Conservation (phyloP, 2,888 invertebrate species). For the Eupithecia subumbrata region DNA sequence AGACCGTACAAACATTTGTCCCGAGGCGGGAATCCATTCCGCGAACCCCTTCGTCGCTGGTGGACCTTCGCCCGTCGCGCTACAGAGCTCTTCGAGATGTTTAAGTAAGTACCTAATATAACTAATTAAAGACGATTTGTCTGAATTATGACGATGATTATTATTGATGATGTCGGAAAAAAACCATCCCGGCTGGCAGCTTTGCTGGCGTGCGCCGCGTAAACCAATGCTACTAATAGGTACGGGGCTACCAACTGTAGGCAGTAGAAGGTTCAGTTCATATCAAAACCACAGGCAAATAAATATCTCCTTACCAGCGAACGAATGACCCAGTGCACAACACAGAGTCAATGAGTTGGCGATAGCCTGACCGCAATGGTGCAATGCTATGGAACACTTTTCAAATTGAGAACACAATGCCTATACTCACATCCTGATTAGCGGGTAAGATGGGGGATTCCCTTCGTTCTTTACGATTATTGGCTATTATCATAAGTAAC, state of each 20-base stretch:
- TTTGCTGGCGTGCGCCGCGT: not conserved
- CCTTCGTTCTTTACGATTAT: slow-evolving; percentile 15
- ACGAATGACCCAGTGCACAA: slow-evolving; percentile 14
- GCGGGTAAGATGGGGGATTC: slow-evolving; percentile 39
- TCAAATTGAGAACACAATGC: slow-evolving; percentile 42
- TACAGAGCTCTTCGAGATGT: too few species aligned
- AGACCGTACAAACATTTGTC: too few species aligned
- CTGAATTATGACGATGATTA: too few species aligned
- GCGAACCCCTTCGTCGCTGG: too few species aligned
- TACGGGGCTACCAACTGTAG: not conserved
- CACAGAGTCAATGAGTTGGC: slow-evolving; percentile 62
- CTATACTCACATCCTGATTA: slow-evolving; percentile 40
- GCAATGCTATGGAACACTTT: slow-evolving; percentile 55
- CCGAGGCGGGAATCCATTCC: too few species aligned
- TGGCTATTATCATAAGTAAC: not conserved
- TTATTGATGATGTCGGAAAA: not conserved
- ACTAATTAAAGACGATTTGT: too few species aligned
- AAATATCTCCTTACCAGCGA: slow-evolving; percentile 10
- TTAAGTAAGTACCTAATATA: too few species aligned
- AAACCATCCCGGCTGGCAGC: not conserved
- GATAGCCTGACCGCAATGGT: slow-evolving; percentile 61
- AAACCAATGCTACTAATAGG: not conserved
- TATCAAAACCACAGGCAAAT: slow-evolving; percentile 8
- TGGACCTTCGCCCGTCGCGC: too few species aligned
- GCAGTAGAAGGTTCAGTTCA: not conserved